Conservation (phyloP, 2,888 invertebrate genomes). For the Bombylius discolor region DNA sequence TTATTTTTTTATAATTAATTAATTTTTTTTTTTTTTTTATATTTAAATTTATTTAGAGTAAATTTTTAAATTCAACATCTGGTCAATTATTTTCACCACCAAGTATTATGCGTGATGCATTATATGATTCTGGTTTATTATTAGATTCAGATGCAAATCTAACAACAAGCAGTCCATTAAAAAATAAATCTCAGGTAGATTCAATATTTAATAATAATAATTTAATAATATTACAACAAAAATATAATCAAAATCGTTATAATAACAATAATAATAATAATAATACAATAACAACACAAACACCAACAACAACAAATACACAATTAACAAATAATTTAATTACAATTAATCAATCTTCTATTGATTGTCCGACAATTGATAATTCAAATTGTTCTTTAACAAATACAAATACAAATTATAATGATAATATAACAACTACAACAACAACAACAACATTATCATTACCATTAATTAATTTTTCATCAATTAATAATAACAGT, state of each 20-base stretch:
- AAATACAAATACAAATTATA: not conserved
- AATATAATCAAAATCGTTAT: not conserved
- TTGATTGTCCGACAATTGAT: not conserved
- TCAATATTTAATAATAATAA: slow-evolving; percentile 2
- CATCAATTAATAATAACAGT: not conserved
- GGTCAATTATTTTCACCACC: slow-evolving; percentile 72
- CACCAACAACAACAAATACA: too few species aligned
- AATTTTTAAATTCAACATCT: slow-evolving; percentile 63
- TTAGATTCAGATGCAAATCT: slow-evolving; percentile 18
- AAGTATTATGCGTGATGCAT: slow-evolving; percentile 71
- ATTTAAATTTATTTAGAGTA: slow-evolving; percentile 53
- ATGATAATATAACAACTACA: not conserved
- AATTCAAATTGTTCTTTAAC: not conserved
- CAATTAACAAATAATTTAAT: too few species aligned
- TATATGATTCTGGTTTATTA: slow-evolving; percentile 36
- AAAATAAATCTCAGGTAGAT: slow-evolving; percentile 25
- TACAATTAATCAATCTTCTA: not conserved
- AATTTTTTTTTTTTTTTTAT: slow-evolving; percentile 7
- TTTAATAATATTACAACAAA: not conserved
- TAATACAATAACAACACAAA: not conserved
- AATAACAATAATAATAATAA: not conserved
- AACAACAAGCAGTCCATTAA: slow-evolving; percentile 12
- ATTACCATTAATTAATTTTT: not conserved
- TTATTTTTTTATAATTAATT: not conserved
- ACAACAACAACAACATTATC: not conserved